A percentile compares a stretch with the other conserved stretches of the same genome.
These are phyloP conservation scores for Pavo muticus DNA, from an alignment of 2,113 vertebrate species.

Conservation along the genomic window DNA sequence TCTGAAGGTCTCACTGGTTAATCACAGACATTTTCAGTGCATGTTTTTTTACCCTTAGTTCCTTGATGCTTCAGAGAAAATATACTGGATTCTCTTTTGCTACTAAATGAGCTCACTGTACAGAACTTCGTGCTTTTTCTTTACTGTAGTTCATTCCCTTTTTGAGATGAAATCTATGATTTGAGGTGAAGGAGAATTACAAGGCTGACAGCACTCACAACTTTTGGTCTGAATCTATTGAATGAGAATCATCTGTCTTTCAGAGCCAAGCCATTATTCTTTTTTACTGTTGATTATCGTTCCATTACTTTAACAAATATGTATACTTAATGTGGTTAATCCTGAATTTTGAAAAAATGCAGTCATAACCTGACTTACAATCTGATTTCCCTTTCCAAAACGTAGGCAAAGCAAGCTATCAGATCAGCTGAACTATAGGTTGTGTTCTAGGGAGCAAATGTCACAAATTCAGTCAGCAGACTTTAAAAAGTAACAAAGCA, in stretches of 20 bases:
- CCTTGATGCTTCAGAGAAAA: background rate
- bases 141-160: background rate
- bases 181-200: background rate
- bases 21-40: background rate
- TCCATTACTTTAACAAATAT: background rate
- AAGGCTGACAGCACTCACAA: background rate
- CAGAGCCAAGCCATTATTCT: background rate
- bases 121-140: background rate
- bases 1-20: conserved; percentile 49
- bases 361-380: background rate
- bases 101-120: background rate
- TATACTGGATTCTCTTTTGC: background rate
- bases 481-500: background rate
- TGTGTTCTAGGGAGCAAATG: background rate
- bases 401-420: background rate
- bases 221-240: background rate
- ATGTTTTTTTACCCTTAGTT: background rate
- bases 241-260: background rate
- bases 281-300: background rate
- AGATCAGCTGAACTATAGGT: background rate
- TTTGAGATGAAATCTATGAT: background rate
- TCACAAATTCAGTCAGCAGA: background rate
- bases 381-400: background rate
- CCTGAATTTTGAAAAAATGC: background rate
- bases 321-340: background rate